Percentiles rank a stretch among this genome's conserved stretches.
These are phyloP conservation scores for Brachyalestes nurse DNA, from an alignment of 2,797 vertebrate genomes.

Conservation along the genomic window DNA sequence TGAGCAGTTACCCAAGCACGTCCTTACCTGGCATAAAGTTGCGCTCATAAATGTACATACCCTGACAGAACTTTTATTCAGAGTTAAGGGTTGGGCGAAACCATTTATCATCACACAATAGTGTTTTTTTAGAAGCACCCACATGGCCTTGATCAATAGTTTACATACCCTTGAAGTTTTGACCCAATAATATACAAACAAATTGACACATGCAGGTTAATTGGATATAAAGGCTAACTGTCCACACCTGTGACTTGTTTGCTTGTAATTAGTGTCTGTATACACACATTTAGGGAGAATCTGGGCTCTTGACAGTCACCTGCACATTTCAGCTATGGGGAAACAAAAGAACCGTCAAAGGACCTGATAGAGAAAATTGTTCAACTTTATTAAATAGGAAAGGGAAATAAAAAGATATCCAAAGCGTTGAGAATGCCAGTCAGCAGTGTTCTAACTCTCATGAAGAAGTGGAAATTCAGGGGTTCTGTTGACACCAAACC, in stretches of 20 bases:
- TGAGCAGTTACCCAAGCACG: no score
- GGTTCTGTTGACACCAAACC: neutral
- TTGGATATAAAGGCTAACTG: neutral
- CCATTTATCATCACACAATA: neutral
- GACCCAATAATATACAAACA: neutral
- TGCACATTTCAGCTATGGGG: neutral
- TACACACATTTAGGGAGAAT: neutral
- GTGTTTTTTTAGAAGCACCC: conserved; percentile 15
- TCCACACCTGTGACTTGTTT: conserved; percentile 7
- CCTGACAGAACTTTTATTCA: neutral
- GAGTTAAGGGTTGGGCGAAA: neutral
- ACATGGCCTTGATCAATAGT: neutral
- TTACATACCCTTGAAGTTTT: neutral
- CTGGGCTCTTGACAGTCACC: neutral
- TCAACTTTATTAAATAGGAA: neutral
- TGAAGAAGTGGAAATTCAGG: neutral
- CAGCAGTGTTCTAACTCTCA: no score
- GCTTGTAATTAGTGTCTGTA: neutral
- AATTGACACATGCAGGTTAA: neutral
- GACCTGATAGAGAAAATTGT: neutral
- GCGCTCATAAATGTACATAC: neutral
- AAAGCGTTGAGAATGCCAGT: no score
- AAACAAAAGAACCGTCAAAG: neutral
- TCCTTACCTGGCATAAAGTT: neutral
- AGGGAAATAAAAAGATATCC: neutral